These are phyloP conservation scores for Macrotus californicus DNA, from an alignment of 2,113 vertebrate genomes.

Conservation along the genomic window DNA sequence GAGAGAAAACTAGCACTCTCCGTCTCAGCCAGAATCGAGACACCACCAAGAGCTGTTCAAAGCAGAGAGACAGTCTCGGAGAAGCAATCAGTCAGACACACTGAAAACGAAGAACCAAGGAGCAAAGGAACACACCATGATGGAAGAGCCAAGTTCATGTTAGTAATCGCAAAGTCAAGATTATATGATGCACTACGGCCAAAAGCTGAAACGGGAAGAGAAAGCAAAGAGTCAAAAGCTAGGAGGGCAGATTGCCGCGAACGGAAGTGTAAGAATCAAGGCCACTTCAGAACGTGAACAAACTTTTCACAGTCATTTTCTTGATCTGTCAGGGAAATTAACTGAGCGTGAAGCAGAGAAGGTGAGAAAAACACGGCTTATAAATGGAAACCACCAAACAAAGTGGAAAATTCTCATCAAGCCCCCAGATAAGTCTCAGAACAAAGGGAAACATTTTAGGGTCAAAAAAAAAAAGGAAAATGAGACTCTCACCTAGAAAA, in stretches of 20 bases:
- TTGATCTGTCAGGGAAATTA: constrained; percentile 49
- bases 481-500: background rate
- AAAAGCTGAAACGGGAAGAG: background rate
- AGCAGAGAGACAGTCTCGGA: background rate
- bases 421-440: background rate
- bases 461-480: background rate
- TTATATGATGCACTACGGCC: background rate
- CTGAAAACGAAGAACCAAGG: background rate
- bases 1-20: background rate
- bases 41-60: background rate
- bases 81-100: background rate
- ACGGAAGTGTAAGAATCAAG: background rate
- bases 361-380: constrained; percentile 46
- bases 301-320: constrained; percentile 43
- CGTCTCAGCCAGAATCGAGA: no score
- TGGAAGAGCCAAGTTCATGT: background rate
- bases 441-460: background rate
- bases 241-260: fast-evolving
- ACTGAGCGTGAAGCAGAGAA: constrained; percentile 21
- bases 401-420: constrained; percentile 22
- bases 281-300: background rate
- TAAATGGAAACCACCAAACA: constrained; percentile 20
- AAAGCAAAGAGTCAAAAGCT: background rate
- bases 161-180: background rate
- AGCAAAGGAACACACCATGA: background rate